Percentiles rank a stretch among this genome's conserved stretches.
Evolutionary conservation across 1,140 invertebrate species (phyloP).

Genomic region (Zaprionus ornatus): DNA sequence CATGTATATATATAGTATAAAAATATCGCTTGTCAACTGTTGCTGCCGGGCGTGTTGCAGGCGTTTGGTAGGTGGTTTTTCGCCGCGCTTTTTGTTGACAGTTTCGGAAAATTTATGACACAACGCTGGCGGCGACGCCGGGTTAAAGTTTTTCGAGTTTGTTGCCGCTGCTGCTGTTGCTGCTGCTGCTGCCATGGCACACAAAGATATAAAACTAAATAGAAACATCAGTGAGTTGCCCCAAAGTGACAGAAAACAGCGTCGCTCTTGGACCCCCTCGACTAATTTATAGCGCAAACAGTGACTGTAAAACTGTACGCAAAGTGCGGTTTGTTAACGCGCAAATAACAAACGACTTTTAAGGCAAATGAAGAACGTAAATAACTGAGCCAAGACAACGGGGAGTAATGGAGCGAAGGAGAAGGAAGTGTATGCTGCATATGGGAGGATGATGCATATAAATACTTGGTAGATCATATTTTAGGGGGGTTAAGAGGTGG

Average conservation of each 20-base stretch:
- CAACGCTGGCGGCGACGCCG: conserved; percentile 48
- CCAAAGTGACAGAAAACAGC: conserved; percentile 64
- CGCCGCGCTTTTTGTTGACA: conserved; percentile 64
- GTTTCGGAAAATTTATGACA: conserved; percentile 73
- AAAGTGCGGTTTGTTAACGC: conserved; percentile 2
- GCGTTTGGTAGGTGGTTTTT: conserved; percentile 35
- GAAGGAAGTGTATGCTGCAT: neutral
- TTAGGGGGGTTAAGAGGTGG: too few relatives aligned
- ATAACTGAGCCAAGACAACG: neutral
- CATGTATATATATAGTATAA: conserved; percentile 33
- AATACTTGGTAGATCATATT: too few relatives aligned
- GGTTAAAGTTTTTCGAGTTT: conserved; percentile 53
- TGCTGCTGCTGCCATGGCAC: conserved; percentile 11
- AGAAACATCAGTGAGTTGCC: conserved; percentile 63
- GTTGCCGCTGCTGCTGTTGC: neutral
- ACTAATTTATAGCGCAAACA: conserved; percentile 60
- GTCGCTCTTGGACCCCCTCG: conserved; percentile 35
- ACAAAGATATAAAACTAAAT: conserved; percentile 61
- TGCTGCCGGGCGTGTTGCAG: conserved; percentile 59
- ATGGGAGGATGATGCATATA: neutral
- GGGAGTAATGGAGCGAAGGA: neutral
- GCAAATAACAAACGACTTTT: neutral
- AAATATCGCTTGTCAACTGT: conserved; percentile 72
- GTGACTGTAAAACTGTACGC: conserved; percentile 47
- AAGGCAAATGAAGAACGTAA: neutral